These are phyloP conservation scores for Bugula neritina DNA, from an alignment of 2,888 invertebrate genomes.

Conservation along the genomic window DNA sequence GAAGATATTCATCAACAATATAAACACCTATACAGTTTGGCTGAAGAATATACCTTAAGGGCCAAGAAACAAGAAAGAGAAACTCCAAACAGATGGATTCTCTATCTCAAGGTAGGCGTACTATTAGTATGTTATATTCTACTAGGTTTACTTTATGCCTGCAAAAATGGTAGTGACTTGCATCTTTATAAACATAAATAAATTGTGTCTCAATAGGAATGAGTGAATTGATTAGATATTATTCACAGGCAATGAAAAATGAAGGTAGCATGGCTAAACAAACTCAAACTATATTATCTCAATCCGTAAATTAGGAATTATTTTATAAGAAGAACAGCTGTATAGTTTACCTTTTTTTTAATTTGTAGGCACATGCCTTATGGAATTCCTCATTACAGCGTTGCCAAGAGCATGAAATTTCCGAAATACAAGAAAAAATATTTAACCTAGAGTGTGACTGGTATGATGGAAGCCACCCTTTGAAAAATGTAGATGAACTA, in stretches of 20 bases:
- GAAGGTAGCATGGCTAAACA: too few species aligned
- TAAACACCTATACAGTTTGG: not conserved
- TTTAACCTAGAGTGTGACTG: not conserved
- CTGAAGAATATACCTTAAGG: not conserved
- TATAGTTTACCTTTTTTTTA: too few species aligned
- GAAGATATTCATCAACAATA: not conserved
- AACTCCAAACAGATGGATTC: not conserved
- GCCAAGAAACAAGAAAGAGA: not conserved
- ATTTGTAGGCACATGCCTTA: constrained; percentile 7
- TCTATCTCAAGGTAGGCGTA: constrained; percentile 1
- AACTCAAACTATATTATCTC: too few species aligned
- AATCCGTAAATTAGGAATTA: too few species aligned
- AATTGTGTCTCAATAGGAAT: too few species aligned
- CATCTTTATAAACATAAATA: too few species aligned
- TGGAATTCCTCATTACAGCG: not conserved
- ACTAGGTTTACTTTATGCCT: too few species aligned
- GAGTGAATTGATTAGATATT: too few species aligned
- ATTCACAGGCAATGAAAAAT: too few species aligned
- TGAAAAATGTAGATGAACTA: not conserved
- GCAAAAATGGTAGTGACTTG: too few species aligned
- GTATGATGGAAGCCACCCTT: not conserved
- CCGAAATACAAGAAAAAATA: not conserved
- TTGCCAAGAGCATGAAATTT: not conserved
- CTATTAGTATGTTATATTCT: too few species aligned
- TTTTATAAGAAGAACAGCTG: too few species aligned